Conservation (phyloP, 2,888 invertebrate genomes). For the Bellardia bayeri region DNA sequence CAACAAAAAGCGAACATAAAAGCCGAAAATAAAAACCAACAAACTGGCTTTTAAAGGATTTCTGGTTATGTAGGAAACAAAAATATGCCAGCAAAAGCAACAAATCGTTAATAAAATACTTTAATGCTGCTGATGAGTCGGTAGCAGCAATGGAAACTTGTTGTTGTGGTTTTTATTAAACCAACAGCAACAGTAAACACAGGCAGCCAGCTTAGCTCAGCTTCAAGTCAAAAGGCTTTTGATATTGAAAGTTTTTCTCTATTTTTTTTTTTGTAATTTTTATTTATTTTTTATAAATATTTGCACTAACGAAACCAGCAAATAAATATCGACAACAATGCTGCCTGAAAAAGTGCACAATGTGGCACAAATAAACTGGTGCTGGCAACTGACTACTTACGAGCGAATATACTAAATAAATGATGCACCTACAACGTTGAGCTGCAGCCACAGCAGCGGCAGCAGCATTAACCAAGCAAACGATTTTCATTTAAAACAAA, state of each 20-base stretch:
- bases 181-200: neutral
- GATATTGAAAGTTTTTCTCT: slow-evolving; percentile 6
- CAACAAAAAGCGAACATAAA: slow-evolving; percentile 18
- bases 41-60: slow-evolving; percentile 17
- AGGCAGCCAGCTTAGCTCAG: slow-evolving; percentile 17
- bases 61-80: slow-evolving; percentile 28
- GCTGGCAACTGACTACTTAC: neutral
- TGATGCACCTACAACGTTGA: neutral
- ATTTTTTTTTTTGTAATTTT: neutral
- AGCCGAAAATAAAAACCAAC: slow-evolving; percentile 7
- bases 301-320: slow-evolving; percentile 15
- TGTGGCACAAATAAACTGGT: slow-evolving; percentile 5
- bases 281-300: neutral
- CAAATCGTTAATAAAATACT: slow-evolving; percentile 29
- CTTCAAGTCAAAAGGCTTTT: slow-evolving; percentile 29
- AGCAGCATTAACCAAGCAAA: neutral
- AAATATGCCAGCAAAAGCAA: slow-evolving; percentile 30
- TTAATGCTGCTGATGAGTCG: neutral
- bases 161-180: slow-evolving; percentile 36
- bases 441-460: neutral
- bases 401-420: neutral
- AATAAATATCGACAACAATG: neutral
- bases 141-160: slow-evolving; percentile 15
- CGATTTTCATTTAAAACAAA: neutral
- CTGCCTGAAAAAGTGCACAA: neutral